A percentile compares a stretch with the other conserved stretches of the same genome.
phyloP scores from a whole-genome alignment of 2,888 invertebrate genomes.

The Pocota personata region DNA sequence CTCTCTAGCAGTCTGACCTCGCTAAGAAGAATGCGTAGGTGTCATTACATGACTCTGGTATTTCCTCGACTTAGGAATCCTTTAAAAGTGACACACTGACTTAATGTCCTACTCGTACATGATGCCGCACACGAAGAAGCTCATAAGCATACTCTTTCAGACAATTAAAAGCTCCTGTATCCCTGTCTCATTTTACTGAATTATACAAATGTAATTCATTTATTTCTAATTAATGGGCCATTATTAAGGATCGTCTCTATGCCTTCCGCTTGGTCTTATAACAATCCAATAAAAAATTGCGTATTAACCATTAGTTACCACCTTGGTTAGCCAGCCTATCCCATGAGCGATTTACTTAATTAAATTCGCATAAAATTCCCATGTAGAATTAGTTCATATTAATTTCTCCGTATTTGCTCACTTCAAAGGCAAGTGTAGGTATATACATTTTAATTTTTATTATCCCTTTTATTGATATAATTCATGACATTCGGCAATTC shows the following conservation, averaged over 20 bases:
- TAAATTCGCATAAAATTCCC: slow-evolving; percentile 48
- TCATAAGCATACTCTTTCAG: too few species aligned
- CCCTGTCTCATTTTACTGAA: not conserved
- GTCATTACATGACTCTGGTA: too few species aligned
- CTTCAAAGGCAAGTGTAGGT: slow-evolving; percentile 10
- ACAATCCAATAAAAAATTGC: not conserved
- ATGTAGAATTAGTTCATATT: slow-evolving; percentile 29
- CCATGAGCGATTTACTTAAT: slow-evolving; percentile 52
- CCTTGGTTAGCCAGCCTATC: slow-evolving; percentile 8
- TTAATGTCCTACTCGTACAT: too few species aligned
- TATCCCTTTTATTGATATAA: slow-evolving; percentile 8
- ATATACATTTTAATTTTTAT: slow-evolving; percentile 4
- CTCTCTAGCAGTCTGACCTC: too few species aligned
- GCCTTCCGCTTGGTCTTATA: not conserved
- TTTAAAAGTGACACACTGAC: too few species aligned
- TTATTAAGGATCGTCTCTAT: slow-evolving; percentile 10
- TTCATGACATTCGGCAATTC: not conserved
- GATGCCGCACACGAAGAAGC: too few species aligned
- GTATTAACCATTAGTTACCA: slow-evolving; percentile 18
- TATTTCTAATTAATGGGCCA: not conserved
- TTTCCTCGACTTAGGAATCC: too few species aligned
- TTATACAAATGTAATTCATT: not conserved
- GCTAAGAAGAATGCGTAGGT: too few species aligned
- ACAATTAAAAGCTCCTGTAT: too few species aligned
- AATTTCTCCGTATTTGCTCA: not conserved